These are phyloP conservation scores for Antheraea pernyi DNA, from an alignment of 1,140 invertebrate genomes.

Conservation along the genomic window DNA sequence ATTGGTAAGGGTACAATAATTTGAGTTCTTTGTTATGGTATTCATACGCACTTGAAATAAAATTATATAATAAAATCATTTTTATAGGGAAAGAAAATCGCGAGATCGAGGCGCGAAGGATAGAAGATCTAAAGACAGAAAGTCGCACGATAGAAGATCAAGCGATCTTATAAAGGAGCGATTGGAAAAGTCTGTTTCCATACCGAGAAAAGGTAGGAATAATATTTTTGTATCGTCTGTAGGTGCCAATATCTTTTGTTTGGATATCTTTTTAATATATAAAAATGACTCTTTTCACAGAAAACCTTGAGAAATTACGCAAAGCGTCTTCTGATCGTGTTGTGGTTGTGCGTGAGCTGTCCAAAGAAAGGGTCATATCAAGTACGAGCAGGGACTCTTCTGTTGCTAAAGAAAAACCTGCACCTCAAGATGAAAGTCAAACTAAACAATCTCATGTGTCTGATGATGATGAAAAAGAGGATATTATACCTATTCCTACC, in stretches of 20 bases:
- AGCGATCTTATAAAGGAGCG: conserved; percentile 71
- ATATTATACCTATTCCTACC: conserved; percentile 60
- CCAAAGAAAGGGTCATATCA: conserved; percentile 63
- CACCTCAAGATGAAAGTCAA: conserved; percentile 42
- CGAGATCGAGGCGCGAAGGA: conserved; percentile 54
- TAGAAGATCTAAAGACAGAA: conserved; percentile 62
- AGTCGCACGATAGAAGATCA: conserved; percentile 66
- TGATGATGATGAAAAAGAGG: conserved; percentile 70
- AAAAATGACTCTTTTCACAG: conserved; percentile 35
- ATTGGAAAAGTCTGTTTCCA: conserved; percentile 70
- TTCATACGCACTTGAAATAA: too few species aligned
- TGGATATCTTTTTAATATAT: neutral
- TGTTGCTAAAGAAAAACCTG: conserved; percentile 56
- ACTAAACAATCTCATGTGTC: conserved; percentile 57
- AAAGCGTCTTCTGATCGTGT: conserved; percentile 57
- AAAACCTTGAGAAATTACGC: conserved; percentile 54
- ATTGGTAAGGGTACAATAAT: too few species aligned
- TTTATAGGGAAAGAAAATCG: conserved; percentile 57
- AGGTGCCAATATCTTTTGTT: neutral
- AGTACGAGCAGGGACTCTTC: conserved; percentile 76
- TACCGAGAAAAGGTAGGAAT: conserved; percentile 60
- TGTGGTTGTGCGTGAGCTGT: conserved; percentile 47
- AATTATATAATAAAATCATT: conserved; percentile 3
- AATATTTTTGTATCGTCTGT: neutral
- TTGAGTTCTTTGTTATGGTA: too few species aligned